Evolutionary conservation across 2,888 invertebrate genomes (phyloP), one percentile per base, ranked within the genome.

Genomic region (Leucania comma): DNA sequence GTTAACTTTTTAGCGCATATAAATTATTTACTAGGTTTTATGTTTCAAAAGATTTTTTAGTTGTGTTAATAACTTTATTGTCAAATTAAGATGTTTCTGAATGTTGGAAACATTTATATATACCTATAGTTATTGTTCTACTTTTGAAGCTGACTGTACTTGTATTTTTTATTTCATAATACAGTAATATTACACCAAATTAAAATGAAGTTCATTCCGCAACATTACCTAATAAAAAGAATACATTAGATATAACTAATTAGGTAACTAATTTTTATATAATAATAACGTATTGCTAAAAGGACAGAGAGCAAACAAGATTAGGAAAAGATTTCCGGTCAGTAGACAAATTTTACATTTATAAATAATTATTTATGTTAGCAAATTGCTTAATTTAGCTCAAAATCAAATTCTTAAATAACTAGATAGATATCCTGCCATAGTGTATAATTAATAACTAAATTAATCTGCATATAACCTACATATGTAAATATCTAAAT

Each of bases 211-310:
- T 59, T 26, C 1, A 69, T 61, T 22, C 50, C n/a, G 3, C 12
- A 59, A 53, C 9, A 50, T 61, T 35, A 58, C 12, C 8, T 63
- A 51, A 61, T 60, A 3, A 22, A 26, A 46, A n/a, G 14, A 35
- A 51, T 56, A 72, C 20, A 12, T 46, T 46, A 22, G 20, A 38
- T 56, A 20, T 48, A 38, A 54, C 46, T 56, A 35, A 65, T 32
- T 51, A 73, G 35, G 26, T 46, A 63, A 48, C 54, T 35, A 26
- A 46, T 73, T 22, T 64, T 72, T 20, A 74, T 59, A 57, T 32
- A 38, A 38, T 38, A 42, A n/a, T 32, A 62, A 48, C 32, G 51
- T 14, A 38, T 67, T 48, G 51, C 32, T 38, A 59, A 51, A 56
- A 78, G 35, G 54, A 79, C 51, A 60, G 32, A 38, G 4, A 46